phyloP scores from a whole-genome alignment of 2,113 vertebrate species.

The human region GRCh38 chr11:81012001-81012500 shows the following conservation, averaged over 20 bases:
- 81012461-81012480: background rate
- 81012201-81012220: background rate
- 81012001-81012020: background rate
- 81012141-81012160: background rate
- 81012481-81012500: background rate
- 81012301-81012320: background rate
- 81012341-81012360: background rate
- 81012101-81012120: background rate
- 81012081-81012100: background rate
- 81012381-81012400: background rate
- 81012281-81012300: background rate
- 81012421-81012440: background rate
- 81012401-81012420: background rate
- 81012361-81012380: background rate
- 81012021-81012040: background rate
- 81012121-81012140: background rate
- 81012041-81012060: background rate
- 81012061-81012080: background rate
- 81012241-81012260: background rate
- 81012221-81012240: background rate
- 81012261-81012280: background rate
- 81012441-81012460: background rate
- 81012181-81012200: background rate
- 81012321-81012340: background rate
- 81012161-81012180: background rate